Evolutionary conservation across 2,888 invertebrate species (phyloP).

Genomic region (Drosophila nr. medialis): DNA sequence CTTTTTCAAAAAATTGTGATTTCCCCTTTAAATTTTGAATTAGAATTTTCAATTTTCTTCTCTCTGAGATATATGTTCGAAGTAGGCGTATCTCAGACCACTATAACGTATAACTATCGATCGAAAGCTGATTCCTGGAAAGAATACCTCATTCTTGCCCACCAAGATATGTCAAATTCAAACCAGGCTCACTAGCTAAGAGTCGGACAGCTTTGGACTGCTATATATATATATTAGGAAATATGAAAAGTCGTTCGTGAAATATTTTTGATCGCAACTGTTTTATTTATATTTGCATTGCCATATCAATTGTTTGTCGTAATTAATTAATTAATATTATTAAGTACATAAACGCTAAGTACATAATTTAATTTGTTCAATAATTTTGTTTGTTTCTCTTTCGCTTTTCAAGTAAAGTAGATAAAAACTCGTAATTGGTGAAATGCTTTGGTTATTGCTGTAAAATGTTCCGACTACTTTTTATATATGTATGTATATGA

Average conservation of each 20-base stretch:
- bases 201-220: no score
- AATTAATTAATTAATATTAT: constrained; percentile 46
- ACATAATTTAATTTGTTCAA: constrained; percentile 74
- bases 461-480: constrained; percentile 79
- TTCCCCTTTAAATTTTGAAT: no score
- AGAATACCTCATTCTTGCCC: background rate
- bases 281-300: constrained; percentile 45
- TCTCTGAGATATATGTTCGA: background rate
- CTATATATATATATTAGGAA: background rate
- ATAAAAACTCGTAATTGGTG: constrained; percentile 53
- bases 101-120: background rate
- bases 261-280: constrained; percentile 44
- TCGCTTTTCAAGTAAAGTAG: constrained; percentile 45
- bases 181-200: background rate
- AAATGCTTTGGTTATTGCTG: constrained; percentile 85
- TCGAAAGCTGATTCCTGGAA: background rate
- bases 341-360: constrained; percentile 73
- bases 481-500: constrained; percentile 35
- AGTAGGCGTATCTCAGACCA: background rate
- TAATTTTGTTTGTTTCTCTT: constrained; percentile 51
- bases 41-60: no score
- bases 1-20: no score
- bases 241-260: background rate
- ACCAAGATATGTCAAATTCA: background rate
- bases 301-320: constrained; percentile 39